These are phyloP conservation scores for Gymnocypris eckloni DNA, from an alignment of 2,797 vertebrate species.

Conservation along the genomic window DNA sequence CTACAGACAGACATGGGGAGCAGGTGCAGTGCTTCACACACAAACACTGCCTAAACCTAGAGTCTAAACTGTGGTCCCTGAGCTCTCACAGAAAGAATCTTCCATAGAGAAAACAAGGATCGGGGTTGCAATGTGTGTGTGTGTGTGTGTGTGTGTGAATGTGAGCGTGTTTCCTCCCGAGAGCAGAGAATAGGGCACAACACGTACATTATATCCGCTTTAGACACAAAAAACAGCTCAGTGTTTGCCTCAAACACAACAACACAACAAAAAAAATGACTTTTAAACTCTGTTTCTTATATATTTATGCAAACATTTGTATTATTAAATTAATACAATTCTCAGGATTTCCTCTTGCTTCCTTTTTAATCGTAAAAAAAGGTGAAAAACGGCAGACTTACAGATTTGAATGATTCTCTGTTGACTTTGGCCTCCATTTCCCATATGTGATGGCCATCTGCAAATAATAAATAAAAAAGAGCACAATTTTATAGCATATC, in stretches of 20 bases:
- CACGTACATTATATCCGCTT: constrained; percentile 44
- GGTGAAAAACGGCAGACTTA: constrained; percentile 77
- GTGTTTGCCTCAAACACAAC: constrained; percentile 12
- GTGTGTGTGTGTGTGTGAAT: constrained; percentile 1
- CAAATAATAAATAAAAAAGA: constrained; percentile 58
- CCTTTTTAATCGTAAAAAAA: background rate
- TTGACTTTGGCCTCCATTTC: constrained; percentile 96
- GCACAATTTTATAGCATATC: background rate
- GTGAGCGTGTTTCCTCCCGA: background rate
- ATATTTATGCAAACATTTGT: background rate
- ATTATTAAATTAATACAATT: background rate
- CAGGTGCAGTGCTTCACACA: constrained; percentile 74
- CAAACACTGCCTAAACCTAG: constrained; percentile 71
- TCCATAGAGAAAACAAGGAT: constrained; percentile 45
- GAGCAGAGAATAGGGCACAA: constrained; percentile 20
- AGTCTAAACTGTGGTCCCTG: constrained; percentile 57
- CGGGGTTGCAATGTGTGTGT: constrained; percentile 21
- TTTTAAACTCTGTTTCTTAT: background rate
- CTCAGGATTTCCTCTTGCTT: background rate
- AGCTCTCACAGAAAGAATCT: constrained; percentile 48
- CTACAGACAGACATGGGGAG: constrained; percentile 61
- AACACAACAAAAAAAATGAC: background rate
- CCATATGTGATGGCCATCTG: constrained; percentile 98
- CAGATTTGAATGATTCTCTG: constrained; percentile 90
- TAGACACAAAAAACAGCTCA: constrained; percentile 35